Evolutionary conservation across 1,140 invertebrate genomes (phyloP), one percentile per base, ranked within the genome.

Genomic region (Aphis craccivora): DNA sequence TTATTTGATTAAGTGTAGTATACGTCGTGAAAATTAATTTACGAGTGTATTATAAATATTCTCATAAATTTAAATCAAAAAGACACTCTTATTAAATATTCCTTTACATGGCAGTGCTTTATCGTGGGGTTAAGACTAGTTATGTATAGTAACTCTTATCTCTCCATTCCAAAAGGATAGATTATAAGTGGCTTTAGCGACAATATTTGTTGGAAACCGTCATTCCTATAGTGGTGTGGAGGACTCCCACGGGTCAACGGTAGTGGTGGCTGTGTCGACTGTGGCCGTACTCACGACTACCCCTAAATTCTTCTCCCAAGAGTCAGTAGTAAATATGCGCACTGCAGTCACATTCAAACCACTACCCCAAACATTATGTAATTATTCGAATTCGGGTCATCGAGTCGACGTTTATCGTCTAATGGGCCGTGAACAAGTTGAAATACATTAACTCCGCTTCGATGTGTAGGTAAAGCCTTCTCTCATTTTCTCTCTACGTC

Each of bases 341-440:
- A 37, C 88, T 90, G 35, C 51, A 90, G 88, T 90, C 37, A 60
- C 88, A 91, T 91, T 5, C 11, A 76, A 60, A 91, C 60, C 20
- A 45, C 35, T 76, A 91, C 23, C 90, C 43, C 30, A 40, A 48
- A 91, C 37, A 67, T 67, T 91, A 83, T 91, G 45, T 83, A 81
- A 83, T 89, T 89, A 53, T 90, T 90, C 40, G 89, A 90, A 67
- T 90, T 25, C 89, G 89, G 53, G 89, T 90, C 89, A 90, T 91
- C 90, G 40, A 91, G 43, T 76, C 90, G 40, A 76, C 90, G 90
- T 91, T 91, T 91, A 91, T 45, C 90, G 40, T 91, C 90, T 91
- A 91, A 91, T 76, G 60, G 90, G 40, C 90, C 90, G 40, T 91
- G 90, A 91, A 92, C 90, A 37, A 76, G 67, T 91, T 91, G 51